These are phyloP conservation scores for Apostichopus japonicus DNA, from an alignment of 35 echinoderm and acorn worm genomes.

Conservation along the genomic window DNA sequence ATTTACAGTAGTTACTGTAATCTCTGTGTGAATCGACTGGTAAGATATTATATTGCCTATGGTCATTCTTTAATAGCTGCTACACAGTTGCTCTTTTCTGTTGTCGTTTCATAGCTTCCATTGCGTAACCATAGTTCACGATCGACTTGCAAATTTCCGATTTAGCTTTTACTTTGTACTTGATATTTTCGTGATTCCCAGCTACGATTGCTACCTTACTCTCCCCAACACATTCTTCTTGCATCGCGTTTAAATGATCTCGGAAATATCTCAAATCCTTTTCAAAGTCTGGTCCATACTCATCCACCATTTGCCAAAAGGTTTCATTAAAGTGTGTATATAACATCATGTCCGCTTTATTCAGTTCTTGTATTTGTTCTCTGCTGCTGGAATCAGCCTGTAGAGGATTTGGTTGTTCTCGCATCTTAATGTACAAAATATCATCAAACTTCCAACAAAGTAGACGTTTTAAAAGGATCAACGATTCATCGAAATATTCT, in stretches of 20 bases:
- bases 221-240: neutral
- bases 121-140: neutral
- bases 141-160: neutral
- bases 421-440: neutral
- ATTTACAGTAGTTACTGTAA: no score
- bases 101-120: neutral
- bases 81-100: neutral
- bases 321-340: constrained; percentile 61
- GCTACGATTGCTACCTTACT: neutral
- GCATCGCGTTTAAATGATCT: neutral
- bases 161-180: neutral
- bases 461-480: neutral
- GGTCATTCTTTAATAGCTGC: no score
- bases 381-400: neutral
- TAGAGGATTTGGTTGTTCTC: neutral
- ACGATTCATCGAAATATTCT: constrained; percentile 9
- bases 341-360: constrained; percentile 54
- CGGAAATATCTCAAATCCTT: constrained; percentile 55
- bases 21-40: no score
- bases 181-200: constrained; percentile 22
- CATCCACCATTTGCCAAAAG: constrained; percentile 45
- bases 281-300: constrained; percentile 55
- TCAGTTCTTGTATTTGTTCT: constrained; percentile 23
- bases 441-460: neutral
- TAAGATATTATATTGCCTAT: no score